A percentile compares a stretch with the other conserved stretches of the same genome.
These are phyloP conservation scores for Cheilosia urbana DNA, from an alignment of 2,888 invertebrate genomes.

Conservation along the genomic window DNA sequence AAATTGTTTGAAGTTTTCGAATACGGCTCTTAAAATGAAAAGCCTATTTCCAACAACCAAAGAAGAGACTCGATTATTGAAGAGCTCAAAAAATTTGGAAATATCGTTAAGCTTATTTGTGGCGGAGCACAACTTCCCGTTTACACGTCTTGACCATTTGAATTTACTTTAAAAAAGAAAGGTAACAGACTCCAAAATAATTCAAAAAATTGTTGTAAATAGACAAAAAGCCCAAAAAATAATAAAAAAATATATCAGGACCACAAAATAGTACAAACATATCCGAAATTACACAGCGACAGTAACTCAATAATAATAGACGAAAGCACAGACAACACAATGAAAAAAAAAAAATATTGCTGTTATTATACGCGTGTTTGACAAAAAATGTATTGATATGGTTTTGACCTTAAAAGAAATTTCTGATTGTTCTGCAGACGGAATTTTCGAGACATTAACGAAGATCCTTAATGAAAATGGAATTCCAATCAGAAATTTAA, in stretches of 20 bases:
- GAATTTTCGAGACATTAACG: no score
- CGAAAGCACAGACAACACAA: neutral
- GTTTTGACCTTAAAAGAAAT: no score
- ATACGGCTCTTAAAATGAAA: neutral
- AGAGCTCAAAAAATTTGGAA: neutral
- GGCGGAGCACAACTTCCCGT: slow-evolving; percentile 8
- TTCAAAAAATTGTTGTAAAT: slow-evolving; percentile 4
- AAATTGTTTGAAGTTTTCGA: no score
- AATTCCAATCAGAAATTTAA: no score
- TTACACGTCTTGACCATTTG: slow-evolving; percentile 1
- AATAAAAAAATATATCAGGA: slow-evolving; percentile 5
- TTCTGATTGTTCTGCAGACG: no score
- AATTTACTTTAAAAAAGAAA: slow-evolving; percentile 1
- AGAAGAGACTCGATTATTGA: neutral
- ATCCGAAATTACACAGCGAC: neutral
- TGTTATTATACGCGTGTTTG: no score
- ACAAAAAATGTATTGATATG: no score
- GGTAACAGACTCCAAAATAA: neutral
- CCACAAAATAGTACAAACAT: neutral
- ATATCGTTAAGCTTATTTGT: neutral
- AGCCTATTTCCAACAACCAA: neutral
- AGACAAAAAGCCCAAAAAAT: slow-evolving; percentile 1
- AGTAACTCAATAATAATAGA: slow-evolving; percentile 16
- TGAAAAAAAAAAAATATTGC: neutral
- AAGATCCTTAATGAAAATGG: no score